Base-by-base conservation (phyloP, 2,888 invertebrate genomes). In the Dolomedes plantarius region DNA sequence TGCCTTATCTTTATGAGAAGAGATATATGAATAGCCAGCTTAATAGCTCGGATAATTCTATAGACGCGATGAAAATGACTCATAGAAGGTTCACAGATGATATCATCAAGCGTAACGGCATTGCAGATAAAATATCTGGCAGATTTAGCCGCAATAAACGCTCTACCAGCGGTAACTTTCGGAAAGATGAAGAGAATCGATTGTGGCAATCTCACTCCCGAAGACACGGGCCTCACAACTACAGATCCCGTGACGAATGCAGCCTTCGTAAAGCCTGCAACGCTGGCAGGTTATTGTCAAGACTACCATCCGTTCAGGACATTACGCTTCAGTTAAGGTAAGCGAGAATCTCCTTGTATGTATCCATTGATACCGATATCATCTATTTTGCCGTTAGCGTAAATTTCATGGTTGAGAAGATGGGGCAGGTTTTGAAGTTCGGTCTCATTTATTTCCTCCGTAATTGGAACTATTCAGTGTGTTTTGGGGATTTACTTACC, bases 241-340 rank as follows among this genome's bases (percentile, higher is more conserved):
- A 28, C 9, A 67, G 74, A 23, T 31, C 39, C 9, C 69, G 71
- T 32, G 76, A 71, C 2, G 72, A 80, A 19, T 86, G 86, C 41
- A 76, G 75, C 32, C 32, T 86, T 13, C 28, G 75, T 13, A 36
- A 62, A 32, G 86, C 86, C 5, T 86, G 86, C 50, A 86, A 79
- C 36, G 79, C 86, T 36, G 86, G 86, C 29, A 77, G 86, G 65
- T 68, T 86, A 16, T 73, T 86, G 6, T 75, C 86, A 11, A 69
- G 86, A 32, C 62, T 86, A 7, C 86, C 86, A 39, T 80, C 86
- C 16, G 56, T 86, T 2, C 46, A 80, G n/a, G 79, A 86, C 6
- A 64, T 86, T 29, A 80, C 86, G 3, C 36, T 86, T 19, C 86
- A 86, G 28, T 39, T 86, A n/a, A 86, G 75, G 86, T 86, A 67